Evolutionary conservation across 37 sponge, comb jelly and placozoan genomes (phyloP).

Genomic region (Haliclona indistincta): DNA sequence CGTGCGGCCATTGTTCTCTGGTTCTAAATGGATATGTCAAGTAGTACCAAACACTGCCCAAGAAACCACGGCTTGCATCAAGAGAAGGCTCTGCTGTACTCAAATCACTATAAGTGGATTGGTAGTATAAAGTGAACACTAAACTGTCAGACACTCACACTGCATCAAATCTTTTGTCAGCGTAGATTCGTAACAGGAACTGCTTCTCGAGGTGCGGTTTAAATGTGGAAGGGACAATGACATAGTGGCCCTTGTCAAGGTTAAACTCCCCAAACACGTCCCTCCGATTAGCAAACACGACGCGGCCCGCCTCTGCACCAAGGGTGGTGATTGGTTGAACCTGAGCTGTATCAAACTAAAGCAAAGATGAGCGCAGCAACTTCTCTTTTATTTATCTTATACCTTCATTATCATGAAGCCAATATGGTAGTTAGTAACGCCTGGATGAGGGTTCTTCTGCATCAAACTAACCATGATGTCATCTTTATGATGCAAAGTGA

Average conservation of each 20-base stretch:
- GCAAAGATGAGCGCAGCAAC: too few relatives aligned
- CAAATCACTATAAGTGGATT: too few relatives aligned
- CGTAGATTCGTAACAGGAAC: constrained; percentile 75
- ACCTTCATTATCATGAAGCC: constrained; percentile 81
- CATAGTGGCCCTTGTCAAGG: constrained; percentile 72
- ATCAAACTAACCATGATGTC: constrained; percentile 58
- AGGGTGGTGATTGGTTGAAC: too few relatives aligned
- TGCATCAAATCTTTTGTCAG: constrained; percentile 40
- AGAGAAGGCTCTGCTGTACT: too few relatives aligned
- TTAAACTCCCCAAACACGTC: constrained; percentile 62
- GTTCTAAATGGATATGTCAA: too few relatives aligned
- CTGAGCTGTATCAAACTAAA: too few relatives aligned
- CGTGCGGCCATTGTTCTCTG: too few relatives aligned
- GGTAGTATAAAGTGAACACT: too few relatives aligned
- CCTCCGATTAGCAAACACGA: constrained; percentile 56
- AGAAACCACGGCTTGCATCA: too few relatives aligned
- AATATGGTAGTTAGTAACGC: constrained; percentile 60
- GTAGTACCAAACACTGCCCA: too few relatives aligned
- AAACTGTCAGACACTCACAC: too few relatives aligned
- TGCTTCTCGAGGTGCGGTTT: constrained; percentile 68
- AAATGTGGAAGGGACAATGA: constrained; percentile 87
- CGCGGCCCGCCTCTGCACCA: constrained; percentile 58
- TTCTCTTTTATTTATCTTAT: too few relatives aligned
- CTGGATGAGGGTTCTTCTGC: constrained; percentile 59
- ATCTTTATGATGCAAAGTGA: constrained; percentile 31